Conservation (phyloP, 2,113 vertebrate species). For the Chloroceryle aenea region DNA sequence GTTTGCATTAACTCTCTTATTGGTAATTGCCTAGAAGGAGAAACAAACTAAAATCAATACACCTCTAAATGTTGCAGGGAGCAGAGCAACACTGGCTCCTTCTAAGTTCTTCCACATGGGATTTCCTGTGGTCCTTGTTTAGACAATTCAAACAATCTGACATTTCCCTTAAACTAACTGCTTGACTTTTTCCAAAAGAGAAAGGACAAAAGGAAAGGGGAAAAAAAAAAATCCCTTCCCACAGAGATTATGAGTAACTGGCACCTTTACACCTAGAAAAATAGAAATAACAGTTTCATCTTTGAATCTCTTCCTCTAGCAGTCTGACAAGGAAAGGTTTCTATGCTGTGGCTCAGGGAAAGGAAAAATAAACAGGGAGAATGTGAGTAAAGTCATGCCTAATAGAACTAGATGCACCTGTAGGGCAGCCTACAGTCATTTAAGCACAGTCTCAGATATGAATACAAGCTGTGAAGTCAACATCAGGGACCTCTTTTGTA, state of each 20-base stretch:
- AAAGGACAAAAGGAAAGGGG: neutral
- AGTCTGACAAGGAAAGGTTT: neutral
- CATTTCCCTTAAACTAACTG: neutral
- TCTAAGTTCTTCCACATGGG: neutral
- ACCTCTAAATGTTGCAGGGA: neutral
- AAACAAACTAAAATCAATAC: neutral
- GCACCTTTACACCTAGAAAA: neutral
- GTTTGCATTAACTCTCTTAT: neutral
- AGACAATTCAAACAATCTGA: neutral
- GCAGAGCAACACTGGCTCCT: neutral
- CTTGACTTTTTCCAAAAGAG: neutral
- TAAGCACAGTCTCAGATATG: slow-evolving; percentile 3
- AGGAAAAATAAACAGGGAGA: slow-evolving; percentile 8
- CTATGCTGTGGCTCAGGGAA: slow-evolving; percentile 23
- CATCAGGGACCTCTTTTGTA: slow-evolving; percentile 4
- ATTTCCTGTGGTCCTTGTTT: neutral
- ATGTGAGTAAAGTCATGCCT: neutral
- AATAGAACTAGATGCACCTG: neutral
- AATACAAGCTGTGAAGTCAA: neutral
- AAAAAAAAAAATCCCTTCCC: neutral
- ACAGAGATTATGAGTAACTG: neutral
- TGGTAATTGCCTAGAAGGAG: neutral
- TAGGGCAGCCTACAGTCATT: neutral
- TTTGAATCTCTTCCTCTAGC: neutral
- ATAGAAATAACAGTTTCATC: neutral